Evolutionary conservation across 2,113 vertebrate genomes (phyloP).

Genomic region (Hoplias malabaricus): DNA sequence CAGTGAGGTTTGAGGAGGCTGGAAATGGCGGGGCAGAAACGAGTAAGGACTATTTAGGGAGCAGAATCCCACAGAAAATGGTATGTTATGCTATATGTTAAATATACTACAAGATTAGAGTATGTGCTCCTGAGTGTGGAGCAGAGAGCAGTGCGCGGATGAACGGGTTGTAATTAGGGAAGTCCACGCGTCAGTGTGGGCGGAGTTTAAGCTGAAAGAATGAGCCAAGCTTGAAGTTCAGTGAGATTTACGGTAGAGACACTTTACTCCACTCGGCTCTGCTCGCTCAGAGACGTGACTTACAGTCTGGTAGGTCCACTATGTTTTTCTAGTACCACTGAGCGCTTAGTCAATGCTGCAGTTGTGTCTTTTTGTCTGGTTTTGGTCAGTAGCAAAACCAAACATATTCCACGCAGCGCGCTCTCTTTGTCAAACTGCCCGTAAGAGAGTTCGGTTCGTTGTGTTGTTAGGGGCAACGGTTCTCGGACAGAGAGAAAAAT

Average conservation of each 20-base stretch:
- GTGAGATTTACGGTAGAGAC: too few relatives aligned
- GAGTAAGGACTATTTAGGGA: too few relatives aligned
- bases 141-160: constrained; percentile 2
- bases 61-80: too few relatives aligned
- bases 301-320: not conserved
- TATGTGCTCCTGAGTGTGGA: too few relatives aligned
- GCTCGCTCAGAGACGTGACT: not conserved
- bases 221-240: not conserved
- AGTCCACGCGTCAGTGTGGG: constrained; percentile 46
- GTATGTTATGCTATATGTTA: too few relatives aligned
- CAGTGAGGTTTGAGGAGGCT: too few relatives aligned
- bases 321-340: not conserved
- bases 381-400: not conserved
- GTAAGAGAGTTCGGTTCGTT: not conserved
- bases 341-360: not conserved
- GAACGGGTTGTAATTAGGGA: constrained; percentile 11
- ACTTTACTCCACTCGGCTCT: not conserved
- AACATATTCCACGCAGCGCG: not conserved
- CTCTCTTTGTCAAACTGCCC: not conserved
- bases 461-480: constrained; percentile 22
- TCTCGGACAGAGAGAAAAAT: not conserved
- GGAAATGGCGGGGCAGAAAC: too few relatives aligned
- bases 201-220: constrained; percentile 22
- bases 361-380: not conserved
- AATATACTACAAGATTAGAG: too few relatives aligned